phyloP scores from a whole-genome alignment of 2,113 vertebrate genomes.

The Phocoena phocoena region DNA sequence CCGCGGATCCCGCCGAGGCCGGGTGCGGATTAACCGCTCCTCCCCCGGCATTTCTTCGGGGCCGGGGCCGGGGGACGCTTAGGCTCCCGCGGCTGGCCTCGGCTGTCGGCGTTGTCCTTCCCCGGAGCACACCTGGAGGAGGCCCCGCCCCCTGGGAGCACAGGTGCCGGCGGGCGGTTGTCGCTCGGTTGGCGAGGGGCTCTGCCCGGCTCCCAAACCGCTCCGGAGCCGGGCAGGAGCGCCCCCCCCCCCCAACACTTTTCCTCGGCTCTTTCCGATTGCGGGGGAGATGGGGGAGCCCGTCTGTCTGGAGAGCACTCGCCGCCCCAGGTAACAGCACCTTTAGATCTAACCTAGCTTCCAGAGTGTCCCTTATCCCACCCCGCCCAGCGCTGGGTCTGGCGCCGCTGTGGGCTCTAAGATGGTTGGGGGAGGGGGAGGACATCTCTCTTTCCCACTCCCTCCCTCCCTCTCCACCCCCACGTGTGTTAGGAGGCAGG shows the following conservation, averaged over 20 bases:
- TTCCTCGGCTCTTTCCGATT: background rate
- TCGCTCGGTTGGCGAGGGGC: fast-evolving
- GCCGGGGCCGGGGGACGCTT: too few relatives aligned
- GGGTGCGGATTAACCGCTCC: slow-evolving; percentile 27
- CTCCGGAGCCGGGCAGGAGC: fast-evolving
- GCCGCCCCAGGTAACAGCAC: slow-evolving; percentile 2
- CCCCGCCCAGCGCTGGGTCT: background rate
- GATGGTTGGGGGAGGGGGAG: fast-evolving
- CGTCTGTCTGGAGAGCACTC: background rate
- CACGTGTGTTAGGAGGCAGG: background rate
- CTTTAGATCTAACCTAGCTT: background rate
- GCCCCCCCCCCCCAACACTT: fast-evolving
- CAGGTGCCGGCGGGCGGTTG: slow-evolving; percentile 38
- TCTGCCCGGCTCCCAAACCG: background rate
- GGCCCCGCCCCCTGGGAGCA: slow-evolving; percentile 51
- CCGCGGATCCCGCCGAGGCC: background rate
- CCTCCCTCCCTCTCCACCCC: fast-evolving
- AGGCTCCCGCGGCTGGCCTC: fast-evolving
- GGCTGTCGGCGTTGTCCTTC: background rate
- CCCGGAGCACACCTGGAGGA: slow-evolving; percentile 56
- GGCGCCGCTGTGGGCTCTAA: background rate
- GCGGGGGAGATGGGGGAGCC: background rate
- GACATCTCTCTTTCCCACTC: background rate
- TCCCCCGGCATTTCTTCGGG: background rate
- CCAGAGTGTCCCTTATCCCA: background rate